Evolutionary conservation across 2,888 invertebrate genomes (phyloP).

Genomic region (Synergus umbraculus): DNA sequence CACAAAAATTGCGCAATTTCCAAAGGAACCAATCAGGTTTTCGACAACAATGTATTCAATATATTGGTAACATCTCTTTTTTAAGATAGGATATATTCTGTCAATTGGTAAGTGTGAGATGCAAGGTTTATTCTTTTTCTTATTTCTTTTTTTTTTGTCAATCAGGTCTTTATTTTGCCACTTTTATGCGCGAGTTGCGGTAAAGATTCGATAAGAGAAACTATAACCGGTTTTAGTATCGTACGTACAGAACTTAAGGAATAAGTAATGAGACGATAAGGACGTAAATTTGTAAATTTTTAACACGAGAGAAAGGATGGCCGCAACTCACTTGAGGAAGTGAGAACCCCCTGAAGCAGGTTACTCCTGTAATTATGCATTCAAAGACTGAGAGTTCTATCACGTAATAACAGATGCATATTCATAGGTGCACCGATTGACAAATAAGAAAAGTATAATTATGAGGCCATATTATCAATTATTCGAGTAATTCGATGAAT

Average conservation of each 20-base stretch:
- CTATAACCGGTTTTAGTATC: slow-evolving; percentile 37
- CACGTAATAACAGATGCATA: slow-evolving; percentile 61
- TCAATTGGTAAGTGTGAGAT: neutral
- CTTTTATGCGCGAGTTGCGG: slow-evolving; percentile 5
- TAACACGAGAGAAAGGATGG: neutral
- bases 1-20: no score
- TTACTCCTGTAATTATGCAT: slow-evolving; percentile 63
- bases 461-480: neutral
- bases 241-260: slow-evolving; percentile 28
- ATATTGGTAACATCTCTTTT: no score
- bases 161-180: neutral
- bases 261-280: slow-evolving; percentile 16
- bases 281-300: neutral
- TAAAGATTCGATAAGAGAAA: slow-evolving; percentile 36
- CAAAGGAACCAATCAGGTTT: no score
- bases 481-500: neutral
- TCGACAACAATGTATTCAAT: no score
- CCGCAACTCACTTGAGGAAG: neutral
- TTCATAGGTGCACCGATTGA: slow-evolving; percentile 59
- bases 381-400: slow-evolving; percentile 48
- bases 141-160: neutral
- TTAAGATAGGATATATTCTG: no score
- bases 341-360: slow-evolving; percentile 32
- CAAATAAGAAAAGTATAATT: neutral
- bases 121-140: neutral